Evolutionary conservation across 2,888 invertebrate genomes (phyloP).

Genomic region (Crematogaster levior): DNA sequence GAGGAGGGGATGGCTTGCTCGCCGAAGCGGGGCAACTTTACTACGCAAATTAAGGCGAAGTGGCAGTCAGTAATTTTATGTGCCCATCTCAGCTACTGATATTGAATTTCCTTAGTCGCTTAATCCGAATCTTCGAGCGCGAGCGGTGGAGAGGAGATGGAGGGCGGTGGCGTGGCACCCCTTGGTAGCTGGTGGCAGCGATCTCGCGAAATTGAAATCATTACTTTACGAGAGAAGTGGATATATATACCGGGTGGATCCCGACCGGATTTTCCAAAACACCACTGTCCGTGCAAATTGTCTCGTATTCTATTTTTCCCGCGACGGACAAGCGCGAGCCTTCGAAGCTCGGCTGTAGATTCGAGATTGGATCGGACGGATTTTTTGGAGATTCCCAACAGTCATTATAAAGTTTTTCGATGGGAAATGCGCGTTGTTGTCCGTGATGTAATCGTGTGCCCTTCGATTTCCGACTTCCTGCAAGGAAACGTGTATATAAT

Average conservation of each 20-base stretch:
- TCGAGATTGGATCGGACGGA: constrained; percentile 46
- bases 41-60: constrained; percentile 85
- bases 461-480: neutral
- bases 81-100: constrained; percentile 85
- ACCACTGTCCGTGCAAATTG: constrained; percentile 46
- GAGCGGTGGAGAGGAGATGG: constrained; percentile 49
- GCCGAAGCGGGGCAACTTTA: constrained; percentile 78
- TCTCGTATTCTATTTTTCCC: constrained; percentile 10
- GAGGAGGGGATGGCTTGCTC: constrained; percentile 29
- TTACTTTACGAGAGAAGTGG: constrained; percentile 82
- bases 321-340: constrained; percentile 33
- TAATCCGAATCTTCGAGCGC: constrained; percentile 82
- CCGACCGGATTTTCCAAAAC: constrained; percentile 75
- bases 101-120: constrained; percentile 85
- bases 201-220: constrained; percentile 84
- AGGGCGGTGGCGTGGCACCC: constrained; percentile 53
- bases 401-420: constrained; percentile 35
- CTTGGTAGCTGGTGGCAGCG: constrained; percentile 74
- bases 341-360: constrained; percentile 25
- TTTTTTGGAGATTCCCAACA: constrained; percentile 28
- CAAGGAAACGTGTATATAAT: neutral
- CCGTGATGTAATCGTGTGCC: constrained; percentile 18
- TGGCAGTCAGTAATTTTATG: constrained; percentile 85
- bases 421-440: constrained; percentile 19
- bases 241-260: constrained; percentile 78